A percentile compares a stretch with the other conserved stretches of the same genome.
Evolutionary conservation across 2,888 invertebrate genomes (phyloP).

Genomic region (Chesias legatella): DNA sequence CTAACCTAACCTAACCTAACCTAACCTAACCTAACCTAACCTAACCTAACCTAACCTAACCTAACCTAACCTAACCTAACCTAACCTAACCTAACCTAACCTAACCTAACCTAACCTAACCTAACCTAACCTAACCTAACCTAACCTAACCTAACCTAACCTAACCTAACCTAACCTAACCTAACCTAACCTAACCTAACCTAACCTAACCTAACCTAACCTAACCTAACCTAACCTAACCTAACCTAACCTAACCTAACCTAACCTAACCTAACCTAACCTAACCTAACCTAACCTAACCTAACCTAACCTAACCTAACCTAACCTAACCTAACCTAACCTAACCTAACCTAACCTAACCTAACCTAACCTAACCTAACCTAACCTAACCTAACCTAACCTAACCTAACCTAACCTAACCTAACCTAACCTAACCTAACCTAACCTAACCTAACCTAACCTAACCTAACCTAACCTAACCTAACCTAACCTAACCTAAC

Average conservation of each 20-base stretch:
- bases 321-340: constrained; percentile 28
- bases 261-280: constrained; percentile 28
- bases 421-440: constrained; percentile 35
- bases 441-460: constrained; percentile 35
- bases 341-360: constrained; percentile 27
- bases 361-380: constrained; percentile 31
- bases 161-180: constrained; percentile 33
- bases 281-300: constrained; percentile 35
- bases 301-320: constrained; percentile 34
- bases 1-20: constrained; percentile 30
- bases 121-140: constrained; percentile 31
- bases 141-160: constrained; percentile 33
- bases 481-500: constrained; percentile 33
- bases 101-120: constrained; percentile 32
- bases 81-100: constrained; percentile 32
- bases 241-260: constrained; percentile 30
- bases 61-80: constrained; percentile 32
- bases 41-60: constrained; percentile 30
- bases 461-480: constrained; percentile 32
- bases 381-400: constrained; percentile 32
- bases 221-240: constrained; percentile 29
- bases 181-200: constrained; percentile 33
- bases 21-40: constrained; percentile 31
- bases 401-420: constrained; percentile 33
- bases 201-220: constrained; percentile 32